Conservation (phyloP, 1,140 invertebrate species). For the Penaeus indicus region DNA sequence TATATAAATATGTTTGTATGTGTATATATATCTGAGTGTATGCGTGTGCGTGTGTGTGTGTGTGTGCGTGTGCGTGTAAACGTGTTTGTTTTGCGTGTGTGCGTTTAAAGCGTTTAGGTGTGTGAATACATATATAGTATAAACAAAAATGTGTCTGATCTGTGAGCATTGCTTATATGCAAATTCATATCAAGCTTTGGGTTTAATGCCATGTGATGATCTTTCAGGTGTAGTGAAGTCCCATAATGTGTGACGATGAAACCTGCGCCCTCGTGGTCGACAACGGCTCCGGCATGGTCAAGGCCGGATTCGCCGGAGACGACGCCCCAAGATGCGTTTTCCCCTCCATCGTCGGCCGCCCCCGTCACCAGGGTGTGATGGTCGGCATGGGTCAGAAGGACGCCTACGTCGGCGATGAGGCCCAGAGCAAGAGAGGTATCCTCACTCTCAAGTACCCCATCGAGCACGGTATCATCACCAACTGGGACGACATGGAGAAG, state of each 20-base stretch:
- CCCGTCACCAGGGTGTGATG: slow-evolving; percentile 82
- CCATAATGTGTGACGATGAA: slow-evolving; percentile 70
- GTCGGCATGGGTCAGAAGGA: slow-evolving; percentile 96
- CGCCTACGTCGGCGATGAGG: slow-evolving; percentile 91
- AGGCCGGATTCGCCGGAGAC: slow-evolving; percentile 81
- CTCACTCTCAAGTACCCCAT: slow-evolving; percentile 93
- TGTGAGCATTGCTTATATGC: not conserved
- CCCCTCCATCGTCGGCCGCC: slow-evolving; percentile 79
- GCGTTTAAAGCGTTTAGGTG: not conserved
- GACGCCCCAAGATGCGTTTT: slow-evolving; percentile 95
- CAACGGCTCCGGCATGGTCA: slow-evolving; percentile 78
- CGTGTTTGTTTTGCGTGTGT: not conserved
- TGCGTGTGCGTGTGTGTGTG: not conserved
- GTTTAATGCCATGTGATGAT: no score
- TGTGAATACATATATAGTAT: not conserved
- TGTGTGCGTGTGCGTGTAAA: not conserved
- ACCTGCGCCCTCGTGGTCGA: slow-evolving; percentile 78
- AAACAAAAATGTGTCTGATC: not conserved
- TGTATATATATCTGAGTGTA: not conserved
- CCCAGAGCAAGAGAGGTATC: slow-evolving; percentile 91
- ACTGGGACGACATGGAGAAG: slow-evolving; percentile 98
- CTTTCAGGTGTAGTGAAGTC: not conserved
- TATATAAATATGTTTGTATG: not conserved
- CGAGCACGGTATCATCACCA: slow-evolving; percentile 95
- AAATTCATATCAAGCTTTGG: not conserved